These are phyloP conservation scores for Amphiura filiformis DNA, from an alignment of 35 echinoderm and acorn worm species.

Conservation along the genomic window DNA sequence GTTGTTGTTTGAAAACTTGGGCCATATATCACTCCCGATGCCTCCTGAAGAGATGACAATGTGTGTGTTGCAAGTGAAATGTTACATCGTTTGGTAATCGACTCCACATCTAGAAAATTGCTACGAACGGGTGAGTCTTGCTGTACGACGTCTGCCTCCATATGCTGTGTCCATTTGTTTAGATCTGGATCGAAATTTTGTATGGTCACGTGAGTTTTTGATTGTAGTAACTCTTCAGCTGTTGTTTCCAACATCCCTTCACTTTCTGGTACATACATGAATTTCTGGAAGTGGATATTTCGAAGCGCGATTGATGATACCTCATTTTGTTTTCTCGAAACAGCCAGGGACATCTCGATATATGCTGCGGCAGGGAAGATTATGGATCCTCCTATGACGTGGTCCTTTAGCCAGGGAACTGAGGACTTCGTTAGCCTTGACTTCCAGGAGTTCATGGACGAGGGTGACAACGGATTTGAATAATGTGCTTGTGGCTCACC, in stretches of 20 bases:
- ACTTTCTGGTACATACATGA: slow-evolving; percentile 38
- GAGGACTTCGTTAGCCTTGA: not conserved
- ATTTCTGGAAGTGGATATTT: slow-evolving; percentile 26
- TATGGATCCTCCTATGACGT: slow-evolving; percentile 23
- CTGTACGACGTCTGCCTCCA: not conserved
- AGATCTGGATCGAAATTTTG: not conserved
- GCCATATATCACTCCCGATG: slow-evolving; percentile 18
- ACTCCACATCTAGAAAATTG: not conserved
- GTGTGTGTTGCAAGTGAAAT: not conserved
- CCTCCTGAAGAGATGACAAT: not conserved
- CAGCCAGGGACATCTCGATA: slow-evolving; percentile 46
- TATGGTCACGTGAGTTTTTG: not conserved
- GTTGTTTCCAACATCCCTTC: slow-evolving; percentile 17
- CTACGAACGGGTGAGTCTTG: not conserved
- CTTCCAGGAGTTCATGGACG: slow-evolving; percentile 12
- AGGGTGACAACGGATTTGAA: not conserved
- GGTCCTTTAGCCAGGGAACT: slow-evolving; percentile 51
- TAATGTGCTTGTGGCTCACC: slow-evolving; percentile 11
- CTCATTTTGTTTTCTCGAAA: not conserved
- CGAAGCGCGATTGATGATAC: not conserved
- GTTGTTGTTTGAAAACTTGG: slow-evolving; percentile 17
- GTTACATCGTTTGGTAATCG: not conserved
- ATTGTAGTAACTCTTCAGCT: not conserved
- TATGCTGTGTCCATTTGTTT: slow-evolving; percentile 38
- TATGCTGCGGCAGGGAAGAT: slow-evolving; percentile 53